Conservation (phyloP, 2,113 vertebrate species). For the Eupsittula cactorum region DNA sequence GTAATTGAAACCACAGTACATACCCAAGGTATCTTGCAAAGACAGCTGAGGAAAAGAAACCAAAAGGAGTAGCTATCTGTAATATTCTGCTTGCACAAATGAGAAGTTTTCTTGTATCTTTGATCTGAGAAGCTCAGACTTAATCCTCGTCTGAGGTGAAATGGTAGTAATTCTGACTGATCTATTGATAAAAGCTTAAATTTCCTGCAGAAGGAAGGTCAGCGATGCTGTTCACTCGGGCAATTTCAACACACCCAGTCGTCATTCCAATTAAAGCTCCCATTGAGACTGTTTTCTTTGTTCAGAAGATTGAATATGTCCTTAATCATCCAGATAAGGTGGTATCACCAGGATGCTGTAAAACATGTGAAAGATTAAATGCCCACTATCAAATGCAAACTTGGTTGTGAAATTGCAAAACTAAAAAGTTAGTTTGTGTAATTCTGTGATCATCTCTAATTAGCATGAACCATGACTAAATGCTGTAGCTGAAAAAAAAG, state of each 20-base stretch:
- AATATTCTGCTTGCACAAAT: neutral
- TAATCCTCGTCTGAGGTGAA: neutral
- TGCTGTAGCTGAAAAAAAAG: neutral
- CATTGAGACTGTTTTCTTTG: constrained; percentile 19
- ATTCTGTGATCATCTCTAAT: neutral
- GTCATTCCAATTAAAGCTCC: constrained; percentile 29
- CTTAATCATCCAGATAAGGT: constrained; percentile 44
- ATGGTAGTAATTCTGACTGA: constrained; percentile 25
- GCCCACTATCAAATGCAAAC: neutral
- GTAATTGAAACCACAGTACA: neutral
- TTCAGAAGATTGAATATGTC: constrained; percentile 42
- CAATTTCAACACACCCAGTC: neutral
- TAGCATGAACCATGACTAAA: neutral
- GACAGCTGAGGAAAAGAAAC: neutral
- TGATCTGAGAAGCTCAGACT: constrained; percentile 19
- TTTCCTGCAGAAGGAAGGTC: constrained; percentile 48
- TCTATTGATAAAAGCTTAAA: constrained; percentile 35
- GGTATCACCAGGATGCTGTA: neutral
- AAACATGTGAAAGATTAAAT: constrained; percentile 20
- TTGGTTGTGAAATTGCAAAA: constrained; percentile 26
- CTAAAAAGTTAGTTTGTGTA: neutral
- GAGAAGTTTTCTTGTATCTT: constrained; percentile 17
- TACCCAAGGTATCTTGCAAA: neutral
- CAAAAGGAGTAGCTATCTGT: neutral
- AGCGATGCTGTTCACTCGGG: neutral